Evolutionary conservation across 1,140 invertebrate genomes (phyloP).

Genomic region (Saxidomus purpurata): DNA sequence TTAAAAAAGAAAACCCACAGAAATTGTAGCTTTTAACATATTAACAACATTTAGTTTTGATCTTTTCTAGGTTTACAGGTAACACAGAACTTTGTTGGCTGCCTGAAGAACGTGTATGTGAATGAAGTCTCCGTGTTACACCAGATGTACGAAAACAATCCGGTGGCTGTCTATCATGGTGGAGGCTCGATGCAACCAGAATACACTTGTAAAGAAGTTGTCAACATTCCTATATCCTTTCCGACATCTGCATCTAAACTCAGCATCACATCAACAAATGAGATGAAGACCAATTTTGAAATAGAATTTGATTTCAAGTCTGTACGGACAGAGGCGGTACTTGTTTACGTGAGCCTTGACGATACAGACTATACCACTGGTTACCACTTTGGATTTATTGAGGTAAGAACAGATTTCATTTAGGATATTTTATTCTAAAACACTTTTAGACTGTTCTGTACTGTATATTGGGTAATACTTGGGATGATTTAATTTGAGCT

Average conservation of each 20-base stretch:
- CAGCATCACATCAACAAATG: constrained; percentile 89
- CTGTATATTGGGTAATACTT: too few relatives aligned
- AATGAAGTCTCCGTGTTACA: constrained; percentile 97
- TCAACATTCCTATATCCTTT: constrained; percentile 96
- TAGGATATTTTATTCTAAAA: too few relatives aligned
- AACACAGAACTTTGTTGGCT: constrained; percentile 91
- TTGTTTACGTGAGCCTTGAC: constrained; percentile 93
- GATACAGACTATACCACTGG: constrained; percentile 87
- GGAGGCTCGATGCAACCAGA: constrained; percentile 91
- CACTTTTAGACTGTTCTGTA: too few relatives aligned
- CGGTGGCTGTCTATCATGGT: constrained; percentile 90
- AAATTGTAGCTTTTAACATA: too few relatives aligned
- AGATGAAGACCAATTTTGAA: constrained; percentile 90
- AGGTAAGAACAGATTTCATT: constrained; percentile 89
- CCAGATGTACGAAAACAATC: constrained; percentile 89
- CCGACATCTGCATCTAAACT: constrained; percentile 91
- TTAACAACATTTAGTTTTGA: too few relatives aligned
- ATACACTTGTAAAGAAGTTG: constrained; percentile 93
- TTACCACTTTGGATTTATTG: constrained; percentile 93
- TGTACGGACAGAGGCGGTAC: constrained; percentile 92
- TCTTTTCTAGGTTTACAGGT: constrained; percentile 86
- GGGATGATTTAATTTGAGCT: too few relatives aligned
- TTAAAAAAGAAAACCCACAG: too few relatives aligned
- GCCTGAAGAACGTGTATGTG: constrained; percentile 96
- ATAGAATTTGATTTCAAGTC: constrained; percentile 96